Percentiles rank a stretch among this genome's conserved stretches.
Evolutionary conservation across 2,113 vertebrate species (phyloP).

Genomic region (Rhabdornis inornatus): DNA sequence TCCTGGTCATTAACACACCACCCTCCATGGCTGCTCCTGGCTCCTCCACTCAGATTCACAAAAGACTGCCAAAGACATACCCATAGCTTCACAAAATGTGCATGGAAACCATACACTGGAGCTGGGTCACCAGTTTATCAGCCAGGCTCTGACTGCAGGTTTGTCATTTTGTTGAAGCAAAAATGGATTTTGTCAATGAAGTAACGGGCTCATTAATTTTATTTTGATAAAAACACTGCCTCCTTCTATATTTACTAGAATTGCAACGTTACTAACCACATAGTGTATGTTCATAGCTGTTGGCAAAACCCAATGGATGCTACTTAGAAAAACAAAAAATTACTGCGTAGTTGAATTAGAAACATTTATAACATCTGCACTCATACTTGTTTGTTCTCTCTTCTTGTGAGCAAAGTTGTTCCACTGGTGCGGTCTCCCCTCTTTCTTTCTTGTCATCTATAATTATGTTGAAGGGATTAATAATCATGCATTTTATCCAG

Average conservation of each 20-base stretch:
- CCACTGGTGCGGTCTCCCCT: neutral
- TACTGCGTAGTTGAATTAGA: neutral
- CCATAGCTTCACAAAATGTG: neutral
- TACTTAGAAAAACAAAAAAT: neutral
- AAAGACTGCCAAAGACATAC: neutral
- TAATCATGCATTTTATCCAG: neutral
- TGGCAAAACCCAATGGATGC: neutral
- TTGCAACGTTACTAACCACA: neutral
- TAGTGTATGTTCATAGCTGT: neutral
- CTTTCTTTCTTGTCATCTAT: neutral
- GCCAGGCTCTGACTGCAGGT: neutral
- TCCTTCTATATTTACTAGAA: neutral
- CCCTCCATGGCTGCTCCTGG: rapidly evolving
- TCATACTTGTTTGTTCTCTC: neutral
- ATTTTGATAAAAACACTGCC: neutral
- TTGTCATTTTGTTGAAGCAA: neutral
- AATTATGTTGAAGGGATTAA: conserved; percentile 3
- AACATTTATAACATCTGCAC: neutral
- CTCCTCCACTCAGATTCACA: rapidly evolving
- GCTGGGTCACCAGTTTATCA: neutral
- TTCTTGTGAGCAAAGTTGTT: neutral
- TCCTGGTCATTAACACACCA: neutral
- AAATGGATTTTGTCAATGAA: neutral
- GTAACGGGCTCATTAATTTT: neutral
- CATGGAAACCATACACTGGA: neutral